Conservation (phyloP, 1,140 invertebrate species). For the Metopolophium dirhodum region DNA sequence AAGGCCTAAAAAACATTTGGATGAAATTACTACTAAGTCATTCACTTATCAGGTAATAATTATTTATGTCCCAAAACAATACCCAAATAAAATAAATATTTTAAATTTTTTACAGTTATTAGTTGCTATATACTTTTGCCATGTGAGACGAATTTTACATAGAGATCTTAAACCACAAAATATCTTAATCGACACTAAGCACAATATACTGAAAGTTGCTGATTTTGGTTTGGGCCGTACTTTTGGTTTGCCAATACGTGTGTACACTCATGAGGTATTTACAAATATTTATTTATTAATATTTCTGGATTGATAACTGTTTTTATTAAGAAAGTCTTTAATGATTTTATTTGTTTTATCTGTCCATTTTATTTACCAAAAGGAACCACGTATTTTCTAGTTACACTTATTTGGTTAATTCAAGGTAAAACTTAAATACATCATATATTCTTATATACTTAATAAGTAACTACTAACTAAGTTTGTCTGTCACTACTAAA, state of each 20-base stretch:
- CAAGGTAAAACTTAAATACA: too few species aligned
- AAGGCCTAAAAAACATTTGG: slow-evolving; percentile 73
- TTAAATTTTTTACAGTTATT: slow-evolving; percentile 44
- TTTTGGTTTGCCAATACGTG: slow-evolving; percentile 93
- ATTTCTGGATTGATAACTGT: background rate
- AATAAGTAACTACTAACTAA: too few species aligned
- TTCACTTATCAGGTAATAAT: slow-evolving; percentile 68
- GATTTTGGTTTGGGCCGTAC: slow-evolving; percentile 97
- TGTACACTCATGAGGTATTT: slow-evolving; percentile 94
- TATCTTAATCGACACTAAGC: slow-evolving; percentile 86
- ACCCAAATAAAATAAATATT: too few species aligned
- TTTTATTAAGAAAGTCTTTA: background rate
- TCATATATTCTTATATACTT: too few species aligned
- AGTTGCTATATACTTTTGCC: slow-evolving; percentile 92
- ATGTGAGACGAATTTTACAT: slow-evolving; percentile 91
- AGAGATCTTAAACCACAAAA: slow-evolving; percentile 99
- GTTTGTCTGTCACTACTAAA: too few species aligned
- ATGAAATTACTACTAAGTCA: slow-evolving; percentile 74
- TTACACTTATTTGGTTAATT: too few species aligned
- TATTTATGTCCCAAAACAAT: too few species aligned
- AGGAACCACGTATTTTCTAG: background rate
- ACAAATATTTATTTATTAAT: background rate
- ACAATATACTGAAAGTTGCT: slow-evolving; percentile 92
- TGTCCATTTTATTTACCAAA: background rate
- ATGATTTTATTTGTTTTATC: background rate